Conservation (phyloP, 2,113 vertebrate species). For the Pipra filicauda region DNA sequence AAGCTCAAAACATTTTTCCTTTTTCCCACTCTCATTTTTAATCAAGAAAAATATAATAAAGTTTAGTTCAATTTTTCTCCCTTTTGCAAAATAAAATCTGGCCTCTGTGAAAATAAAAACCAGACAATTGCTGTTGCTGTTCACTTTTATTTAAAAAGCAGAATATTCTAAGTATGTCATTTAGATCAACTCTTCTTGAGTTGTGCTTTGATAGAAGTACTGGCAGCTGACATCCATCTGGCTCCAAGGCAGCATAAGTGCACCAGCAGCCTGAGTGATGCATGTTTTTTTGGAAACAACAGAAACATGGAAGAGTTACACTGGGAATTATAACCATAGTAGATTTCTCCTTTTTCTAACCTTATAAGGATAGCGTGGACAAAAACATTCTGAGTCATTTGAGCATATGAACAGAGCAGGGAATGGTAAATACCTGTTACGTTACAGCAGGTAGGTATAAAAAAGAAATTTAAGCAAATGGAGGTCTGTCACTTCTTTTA, state of each 20-base stretch:
- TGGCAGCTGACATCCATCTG: neutral
- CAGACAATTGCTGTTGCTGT: neutral
- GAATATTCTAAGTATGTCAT: neutral
- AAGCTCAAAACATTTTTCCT: neutral
- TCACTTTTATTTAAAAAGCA: neutral
- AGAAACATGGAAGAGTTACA: neutral
- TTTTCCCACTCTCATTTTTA: neutral
- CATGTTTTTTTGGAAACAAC: neutral
- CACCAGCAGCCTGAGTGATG: neutral
- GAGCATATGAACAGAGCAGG: neutral
- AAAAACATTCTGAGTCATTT: neutral
- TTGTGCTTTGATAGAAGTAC: neutral
- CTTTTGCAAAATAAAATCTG: neutral
- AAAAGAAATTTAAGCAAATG: neutral
- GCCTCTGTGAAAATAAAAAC: neutral
- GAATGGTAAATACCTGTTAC: neutral
- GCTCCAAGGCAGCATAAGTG: neutral
- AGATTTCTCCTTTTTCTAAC: neutral
- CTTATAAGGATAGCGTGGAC: neutral
- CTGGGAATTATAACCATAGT: neutral
- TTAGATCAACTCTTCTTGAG: neutral
- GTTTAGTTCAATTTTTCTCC: neutral
- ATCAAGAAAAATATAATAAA: neutral
- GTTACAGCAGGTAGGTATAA: neutral
- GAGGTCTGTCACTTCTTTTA: neutral